Base-by-base conservation (phyloP, 2,888 invertebrate genomes). In the Drosophila engyochracea region DNA sequence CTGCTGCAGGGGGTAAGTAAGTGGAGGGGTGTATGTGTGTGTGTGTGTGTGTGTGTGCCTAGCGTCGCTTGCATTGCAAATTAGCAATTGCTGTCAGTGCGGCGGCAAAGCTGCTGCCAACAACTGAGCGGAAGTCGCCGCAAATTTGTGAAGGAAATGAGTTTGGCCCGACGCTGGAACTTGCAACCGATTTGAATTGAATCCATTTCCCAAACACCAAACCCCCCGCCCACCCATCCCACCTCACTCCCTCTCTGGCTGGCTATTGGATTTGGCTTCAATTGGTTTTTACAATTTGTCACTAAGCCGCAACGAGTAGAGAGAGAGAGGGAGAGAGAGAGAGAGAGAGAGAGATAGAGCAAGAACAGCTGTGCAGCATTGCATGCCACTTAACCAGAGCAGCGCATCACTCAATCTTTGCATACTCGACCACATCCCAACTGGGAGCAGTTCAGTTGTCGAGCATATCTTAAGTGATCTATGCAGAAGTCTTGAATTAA, bases 131-230 rank as follows among this genome's bases (percentile, higher is more conserved):
- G 84, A 84, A 84, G 88, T 84, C 76, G 73, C 67, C 69, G 85
- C 83, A 79, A 87, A 85, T 84, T 87, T 87, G 84, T 85, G 76
- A 79, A 84, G 84, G 84, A 84, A 84, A 84, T 84, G 84, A 78
- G 78, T 82, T 84, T 81, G 82, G 70, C 69, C 53, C 72, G 76
- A 49, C 61, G 79, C 64, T 71, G 59, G 25, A 62, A 52, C 67
- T 76, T 61, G 64, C 61, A 66, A 28, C 52, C 55, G 41, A 63
- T 67, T 54, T 59, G 55, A 63, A 53, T 61, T 66, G 59, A 52
- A 44, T 49, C 33, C 39, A 63, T 5, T 47, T 47, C 39, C 55
- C 55, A 6, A 14, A 14, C n/a, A 51, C 5, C 28, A 51, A 47
- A 9, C 47, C 22, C 22, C n/a, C 9, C 25, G 22, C 22, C n/a